Base-by-base conservation (phyloP, 2,888 invertebrate genomes). In the Noctuana brunneofusca region DNA sequence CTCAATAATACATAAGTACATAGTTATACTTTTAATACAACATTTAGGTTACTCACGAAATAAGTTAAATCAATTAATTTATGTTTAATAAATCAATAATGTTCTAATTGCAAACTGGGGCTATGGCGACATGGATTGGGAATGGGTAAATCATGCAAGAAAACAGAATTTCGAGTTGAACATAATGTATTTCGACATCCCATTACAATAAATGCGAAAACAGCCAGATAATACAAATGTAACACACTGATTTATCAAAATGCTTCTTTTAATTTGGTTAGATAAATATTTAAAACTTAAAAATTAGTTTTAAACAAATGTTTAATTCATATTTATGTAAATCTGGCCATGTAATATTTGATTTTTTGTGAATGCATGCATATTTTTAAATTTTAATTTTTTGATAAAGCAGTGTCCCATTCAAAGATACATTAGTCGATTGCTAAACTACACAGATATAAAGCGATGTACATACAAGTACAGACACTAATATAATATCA, bases 151-250 rank as follows among this genome's bases (percentile, higher is more conserved):
- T 55, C 88, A 90, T 91, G 91, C 91, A 91, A 91, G 87, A 90
- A 90, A 91, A 90, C 87, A 90, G 86, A 81, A 79, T 83, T 80
- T 82, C 80, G 22, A 75, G 74, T 86, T 84, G 69, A 77, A 83
- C 79, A 75, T 66, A 78, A 80, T 89, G 80, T 90, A 90, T 90
- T 89, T 89, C 85, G 71, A 85, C 82, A 89, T 73, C 80, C 83
- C 84, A 82, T 78, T 86, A 88, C 84, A 89, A 67, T 81, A 79
- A 82, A 87, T 79, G 83, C 83, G 83, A 75, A 71, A 83, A 81
- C 81, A 86, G 83, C 84, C 85, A 84, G 71, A 81, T 77, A 80
- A 63, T 63, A 78, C 77, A 76, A 50, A 41, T 20, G 50, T 11
- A 52, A 32, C 57, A 63, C 55, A 63, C 32, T 63, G 55, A 32